These are phyloP conservation scores for Machimus rusticus DNA, from an alignment of 2,888 invertebrate species.

Conservation along the genomic window DNA sequence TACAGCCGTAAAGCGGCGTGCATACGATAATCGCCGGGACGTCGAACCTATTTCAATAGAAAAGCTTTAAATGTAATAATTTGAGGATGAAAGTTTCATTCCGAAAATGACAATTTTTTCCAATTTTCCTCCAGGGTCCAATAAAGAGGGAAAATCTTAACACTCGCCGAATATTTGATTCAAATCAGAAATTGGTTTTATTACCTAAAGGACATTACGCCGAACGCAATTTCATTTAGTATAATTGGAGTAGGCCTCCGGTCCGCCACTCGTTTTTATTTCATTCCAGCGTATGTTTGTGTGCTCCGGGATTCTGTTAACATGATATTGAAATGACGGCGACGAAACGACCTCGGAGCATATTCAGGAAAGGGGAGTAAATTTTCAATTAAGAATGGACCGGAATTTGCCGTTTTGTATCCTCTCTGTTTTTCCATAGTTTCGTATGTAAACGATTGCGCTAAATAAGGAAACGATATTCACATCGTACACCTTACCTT, in stretches of 20 bases:
- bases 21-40: not conserved
- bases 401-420: not conserved
- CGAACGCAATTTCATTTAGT: conserved; percentile 1
- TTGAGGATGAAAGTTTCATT: not conserved
- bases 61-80: conserved; percentile 19
- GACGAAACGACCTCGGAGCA: not conserved
- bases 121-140: conserved; percentile 19
- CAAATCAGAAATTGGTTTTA: conserved; percentile 30
- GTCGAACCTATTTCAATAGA: conserved; percentile 13
- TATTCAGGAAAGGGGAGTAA: not conserved
- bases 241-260: conserved; percentile 1
- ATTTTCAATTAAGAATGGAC: not conserved
- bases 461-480: not conserved
- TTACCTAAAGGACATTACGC: conserved; percentile 24
- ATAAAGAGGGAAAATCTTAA: conserved; percentile 22
- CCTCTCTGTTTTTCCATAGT: not conserved
- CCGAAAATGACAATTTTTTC: not conserved
- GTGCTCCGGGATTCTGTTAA: not conserved
- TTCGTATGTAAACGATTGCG: not conserved
- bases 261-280: not conserved
- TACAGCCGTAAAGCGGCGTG: not conserved
- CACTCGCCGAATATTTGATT: conserved; percentile 9
- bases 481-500: not conserved
- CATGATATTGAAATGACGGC: not conserved
- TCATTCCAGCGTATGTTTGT: not conserved